phyloP scores from a whole-genome alignment of 2,113 vertebrate genomes.

The Mastomys natalensis region DNA sequence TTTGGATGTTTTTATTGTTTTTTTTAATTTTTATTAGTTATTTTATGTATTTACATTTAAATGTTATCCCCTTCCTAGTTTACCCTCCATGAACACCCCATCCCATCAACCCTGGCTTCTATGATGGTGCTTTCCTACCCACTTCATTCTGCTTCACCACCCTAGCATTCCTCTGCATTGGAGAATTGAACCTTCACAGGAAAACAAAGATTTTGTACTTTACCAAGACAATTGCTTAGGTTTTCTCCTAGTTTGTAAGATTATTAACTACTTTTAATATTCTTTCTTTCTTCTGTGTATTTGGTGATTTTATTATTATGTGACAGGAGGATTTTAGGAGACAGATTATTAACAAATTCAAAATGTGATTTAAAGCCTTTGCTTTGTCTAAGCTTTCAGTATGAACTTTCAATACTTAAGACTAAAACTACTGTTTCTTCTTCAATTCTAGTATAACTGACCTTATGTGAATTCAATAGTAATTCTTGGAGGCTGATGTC shows the following conservation, averaged over 20 bases:
- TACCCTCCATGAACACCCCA: too few relatives aligned
- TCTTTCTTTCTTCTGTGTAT: too few relatives aligned
- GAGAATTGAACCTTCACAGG: too few relatives aligned
- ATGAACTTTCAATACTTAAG: neutral
- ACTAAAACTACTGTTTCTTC: neutral
- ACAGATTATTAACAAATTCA: neutral
- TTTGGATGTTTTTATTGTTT: too few relatives aligned
- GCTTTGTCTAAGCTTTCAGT: neutral
- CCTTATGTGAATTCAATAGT: neutral
- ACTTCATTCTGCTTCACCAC: too few relatives aligned
- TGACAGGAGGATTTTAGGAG: neutral
- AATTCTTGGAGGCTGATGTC: neutral
- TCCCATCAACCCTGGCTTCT: too few relatives aligned
- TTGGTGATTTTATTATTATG: too few relatives aligned
- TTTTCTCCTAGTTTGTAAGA: neutral
- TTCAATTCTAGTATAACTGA: neutral
- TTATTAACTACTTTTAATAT: neutral
- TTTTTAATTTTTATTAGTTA: too few relatives aligned
- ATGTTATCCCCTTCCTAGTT: too few relatives aligned
- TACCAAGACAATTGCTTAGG: neutral
- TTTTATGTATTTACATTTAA: too few relatives aligned
- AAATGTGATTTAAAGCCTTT: neutral
- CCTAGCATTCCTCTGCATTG: too few relatives aligned
- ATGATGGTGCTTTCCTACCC: too few relatives aligned
- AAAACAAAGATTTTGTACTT: neutral